Base-by-base conservation (phyloP, 2,113 vertebrate species). In the Cyphomyrus discorhynchus region DNA sequence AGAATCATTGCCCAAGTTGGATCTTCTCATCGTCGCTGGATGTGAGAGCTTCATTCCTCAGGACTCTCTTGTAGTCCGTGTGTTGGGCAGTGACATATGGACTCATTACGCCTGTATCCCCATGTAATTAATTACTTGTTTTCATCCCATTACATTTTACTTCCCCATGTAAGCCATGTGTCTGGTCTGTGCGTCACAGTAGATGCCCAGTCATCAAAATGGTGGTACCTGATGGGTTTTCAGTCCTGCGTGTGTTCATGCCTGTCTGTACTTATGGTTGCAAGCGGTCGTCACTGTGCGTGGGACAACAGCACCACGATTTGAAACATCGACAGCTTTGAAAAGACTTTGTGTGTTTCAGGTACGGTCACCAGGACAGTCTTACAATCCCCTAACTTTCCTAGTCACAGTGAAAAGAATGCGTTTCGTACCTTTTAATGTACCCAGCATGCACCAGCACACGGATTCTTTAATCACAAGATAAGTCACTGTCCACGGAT, bases 11-110 rank as follows among this genome's bases (percentile, higher is more conserved):
- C 35, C 27, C 21, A 49, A 27, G 1, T 31, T 86, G 84, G 21
- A 39, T 82, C 42, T 45, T 88, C 56, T 88, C 42, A 70, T 47
- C 58, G n/a, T 58, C n/a, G 21, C 58, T 47, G 45, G 27, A 21
- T 27, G 87, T 70, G 45, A 47, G 24, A 46, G 24, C 45, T 45
- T 88, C 87, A n/a, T 88, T 88, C 46, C 47, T 70, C 66, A 89
- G 74, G 70, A 49, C 42, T 89, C 46, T 3, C 46, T 80, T 39
- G 66, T 82, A 56, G 35, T 35, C 62, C 10, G 21, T 82, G 42
- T 42, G 74, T 52, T 42, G 42, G 49, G 19, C 70, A 10, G 49
- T 80, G 70, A 83, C 88, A 56, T 31, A 56, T 53, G 88, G n/a
- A 19, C 74, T 74, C 66, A 49, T 74, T 35, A 50, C 15, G 7